Conservation (phyloP, 2,797 vertebrate species). For the Iguana delicatissima region DNA sequence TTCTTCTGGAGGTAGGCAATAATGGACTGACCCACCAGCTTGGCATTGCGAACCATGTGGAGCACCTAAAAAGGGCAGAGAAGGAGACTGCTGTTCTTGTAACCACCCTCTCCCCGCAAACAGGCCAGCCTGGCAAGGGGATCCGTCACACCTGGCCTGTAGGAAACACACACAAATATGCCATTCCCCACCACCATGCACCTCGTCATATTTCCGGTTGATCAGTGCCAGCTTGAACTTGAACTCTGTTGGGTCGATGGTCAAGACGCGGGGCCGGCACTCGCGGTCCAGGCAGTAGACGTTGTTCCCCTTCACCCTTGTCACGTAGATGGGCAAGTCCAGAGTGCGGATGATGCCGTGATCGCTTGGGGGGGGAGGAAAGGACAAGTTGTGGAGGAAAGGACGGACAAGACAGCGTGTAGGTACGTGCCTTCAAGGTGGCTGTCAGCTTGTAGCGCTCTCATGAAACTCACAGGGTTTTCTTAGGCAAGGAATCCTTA, state of each 20-base stretch:
- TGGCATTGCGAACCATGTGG: conserved; percentile 98
- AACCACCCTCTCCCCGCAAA: no score
- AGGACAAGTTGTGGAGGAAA: no score
- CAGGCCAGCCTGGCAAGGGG: no score
- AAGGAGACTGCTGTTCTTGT: rapidly evolving
- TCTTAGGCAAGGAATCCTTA: no score
- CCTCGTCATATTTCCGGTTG: conserved; percentile 97
- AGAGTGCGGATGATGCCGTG: conserved; percentile 98
- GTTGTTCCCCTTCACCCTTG: conserved; percentile 93
- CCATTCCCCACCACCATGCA: conserved; percentile 54
- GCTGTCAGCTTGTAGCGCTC: no score
- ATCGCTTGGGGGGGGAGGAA: conserved; percentile 79
- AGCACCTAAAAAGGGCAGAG: conserved; percentile 83
- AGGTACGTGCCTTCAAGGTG: no score
- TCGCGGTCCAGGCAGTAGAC: conserved; percentile 97
- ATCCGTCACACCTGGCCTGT: no score
- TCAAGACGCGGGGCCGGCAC: conserved; percentile 94
- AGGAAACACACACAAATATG: not conserved
- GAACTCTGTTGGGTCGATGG: conserved; percentile 97
- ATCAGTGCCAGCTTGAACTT: conserved; percentile 96
- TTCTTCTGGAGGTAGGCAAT: conserved; percentile 99
- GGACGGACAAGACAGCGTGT: not conserved
- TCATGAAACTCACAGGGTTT: no score
- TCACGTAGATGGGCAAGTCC: conserved; percentile 97
- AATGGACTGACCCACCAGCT: conserved; percentile 97